A percentile compares a stretch with the other conserved stretches of the same genome.
phyloP scores from a whole-genome alignment of 2,113 vertebrate species.

The Pangasianodon hypophthalmus region DNA sequence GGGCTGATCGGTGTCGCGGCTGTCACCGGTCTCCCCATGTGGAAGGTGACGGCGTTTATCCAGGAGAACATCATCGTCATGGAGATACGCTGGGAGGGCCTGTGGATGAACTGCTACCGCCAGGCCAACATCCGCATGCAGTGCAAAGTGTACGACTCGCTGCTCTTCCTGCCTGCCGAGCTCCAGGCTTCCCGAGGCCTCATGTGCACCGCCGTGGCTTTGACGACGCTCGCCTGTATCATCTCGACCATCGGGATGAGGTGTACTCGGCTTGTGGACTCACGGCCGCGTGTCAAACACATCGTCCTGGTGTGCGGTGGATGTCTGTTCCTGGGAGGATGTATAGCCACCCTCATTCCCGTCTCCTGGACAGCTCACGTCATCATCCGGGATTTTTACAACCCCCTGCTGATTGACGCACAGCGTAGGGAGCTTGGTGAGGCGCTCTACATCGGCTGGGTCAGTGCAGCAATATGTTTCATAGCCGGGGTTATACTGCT shows the following conservation, averaged over 20 bases:
- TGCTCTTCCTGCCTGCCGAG: constrained; percentile 80
- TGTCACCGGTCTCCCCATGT: constrained; percentile 88
- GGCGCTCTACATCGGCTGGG: constrained; percentile 81
- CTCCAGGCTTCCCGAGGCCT: constrained; percentile 84
- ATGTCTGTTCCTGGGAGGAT: constrained; percentile 71
- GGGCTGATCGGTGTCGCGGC: constrained; percentile 84
- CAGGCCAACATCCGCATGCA: constrained; percentile 84
- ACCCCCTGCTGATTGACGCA: constrained; percentile 75
- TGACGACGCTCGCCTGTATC: constrained; percentile 75
- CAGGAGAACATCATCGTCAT: constrained; percentile 80
- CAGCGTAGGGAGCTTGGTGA: constrained; percentile 78
- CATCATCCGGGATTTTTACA: constrained; percentile 79
- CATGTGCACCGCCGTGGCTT: constrained; percentile 77
- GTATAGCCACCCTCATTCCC: constrained; percentile 73
- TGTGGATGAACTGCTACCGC: constrained; percentile 92
- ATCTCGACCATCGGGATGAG: constrained; percentile 78
- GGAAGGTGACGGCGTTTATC: constrained; percentile 89
- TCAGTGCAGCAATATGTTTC: constrained; percentile 72
- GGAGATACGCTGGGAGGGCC: constrained; percentile 88
- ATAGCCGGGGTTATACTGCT: constrained; percentile 75
- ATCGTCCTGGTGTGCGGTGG: constrained; percentile 74
- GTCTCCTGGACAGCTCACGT: constrained; percentile 76
- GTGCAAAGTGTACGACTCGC: constrained; percentile 86
- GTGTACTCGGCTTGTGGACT: constrained; percentile 72
- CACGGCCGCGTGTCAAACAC: constrained; percentile 71